Evolutionary conservation across 1,140 invertebrate species (phyloP).

Genomic region (Bradysia coprophila): DNA sequence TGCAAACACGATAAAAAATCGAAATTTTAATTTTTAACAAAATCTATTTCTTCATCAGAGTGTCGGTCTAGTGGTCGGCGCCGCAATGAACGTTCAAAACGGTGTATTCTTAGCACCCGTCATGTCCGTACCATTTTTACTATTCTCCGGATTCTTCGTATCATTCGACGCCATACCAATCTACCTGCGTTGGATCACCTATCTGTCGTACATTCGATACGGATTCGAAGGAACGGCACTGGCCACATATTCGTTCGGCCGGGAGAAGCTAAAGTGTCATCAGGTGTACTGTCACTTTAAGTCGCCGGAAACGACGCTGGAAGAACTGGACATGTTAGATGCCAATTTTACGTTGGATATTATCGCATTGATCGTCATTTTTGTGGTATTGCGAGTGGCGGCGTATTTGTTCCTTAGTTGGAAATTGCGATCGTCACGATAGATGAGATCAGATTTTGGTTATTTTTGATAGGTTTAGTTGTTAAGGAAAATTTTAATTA

Average conservation of each 20-base stretch:
- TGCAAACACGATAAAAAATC: too few species aligned
- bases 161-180: slow-evolving; percentile 91
- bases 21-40: too few species aligned
- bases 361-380: slow-evolving; percentile 69
- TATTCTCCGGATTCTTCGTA: slow-evolving; percentile 95
- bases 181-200: slow-evolving; percentile 90
- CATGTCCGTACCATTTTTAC: slow-evolving; percentile 81
- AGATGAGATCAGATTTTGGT: too few species aligned
- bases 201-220: slow-evolving; percentile 87
- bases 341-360: slow-evolving; percentile 60
- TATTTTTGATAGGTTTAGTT: too few species aligned
- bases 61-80: slow-evolving; percentile 85
- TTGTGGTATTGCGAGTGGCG: slow-evolving; percentile 66
- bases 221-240: slow-evolving; percentile 87
- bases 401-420: slow-evolving; percentile 85
- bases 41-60: too few species aligned
- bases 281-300: slow-evolving; percentile 80
- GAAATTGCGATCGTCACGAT: slow-evolving; percentile 61
- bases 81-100: slow-evolving; percentile 83
- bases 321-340: slow-evolving; percentile 68
- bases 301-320: slow-evolving; percentile 71
- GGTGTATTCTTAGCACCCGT: slow-evolving; percentile 93
- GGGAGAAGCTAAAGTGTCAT: slow-evolving; percentile 60
- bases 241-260: slow-evolving; percentile 78
- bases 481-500: too few species aligned